A percentile compares a stretch with the other conserved stretches of the same genome.
These are phyloP conservation scores for Chiroxiphia lanceolata DNA, from an alignment of 2,797 vertebrate species.

Conservation along the genomic window DNA sequence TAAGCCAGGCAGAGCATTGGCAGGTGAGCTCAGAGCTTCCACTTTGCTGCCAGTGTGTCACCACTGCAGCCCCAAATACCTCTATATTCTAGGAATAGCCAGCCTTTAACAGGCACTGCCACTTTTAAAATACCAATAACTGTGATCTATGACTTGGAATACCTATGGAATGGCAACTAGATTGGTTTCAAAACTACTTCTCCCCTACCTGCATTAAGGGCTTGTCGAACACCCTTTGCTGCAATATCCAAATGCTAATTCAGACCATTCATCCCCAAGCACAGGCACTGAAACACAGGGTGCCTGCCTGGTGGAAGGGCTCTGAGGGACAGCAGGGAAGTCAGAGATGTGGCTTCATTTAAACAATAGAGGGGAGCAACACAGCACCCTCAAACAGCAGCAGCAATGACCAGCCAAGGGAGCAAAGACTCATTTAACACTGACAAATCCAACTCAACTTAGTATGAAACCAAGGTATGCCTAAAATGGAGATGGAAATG, in stretches of 20 bases:
- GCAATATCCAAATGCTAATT: neutral
- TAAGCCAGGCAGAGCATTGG: constrained; percentile 50
- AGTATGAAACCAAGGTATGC: neutral
- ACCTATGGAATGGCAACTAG: constrained; percentile 34
- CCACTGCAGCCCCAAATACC: neutral
- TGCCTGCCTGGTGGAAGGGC: accelerated
- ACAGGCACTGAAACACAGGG: accelerated
- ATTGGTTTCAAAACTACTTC: constrained; percentile 44
- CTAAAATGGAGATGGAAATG: accelerated
- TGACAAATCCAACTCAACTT: neutral
- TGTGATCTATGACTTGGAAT: constrained; percentile 52
- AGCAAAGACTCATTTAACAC: neutral
- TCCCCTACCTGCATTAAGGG: neutral
- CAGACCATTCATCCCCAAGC: neutral
- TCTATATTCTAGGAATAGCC: constrained; percentile 27
- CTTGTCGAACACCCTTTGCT: neutral
- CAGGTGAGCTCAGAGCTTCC: constrained; percentile 52
- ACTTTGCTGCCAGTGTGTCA: neutral
- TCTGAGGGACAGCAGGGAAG: accelerated
- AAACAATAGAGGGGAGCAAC: neutral
- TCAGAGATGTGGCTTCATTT: neutral
- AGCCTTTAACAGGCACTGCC: constrained; percentile 29
- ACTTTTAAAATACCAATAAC: constrained; percentile 56
- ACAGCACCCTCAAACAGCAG: neutral
- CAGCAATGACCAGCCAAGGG: neutral